Evolutionary conservation across 2,113 vertebrate species (phyloP).

Genomic region (Colossoma macropomum): DNA sequence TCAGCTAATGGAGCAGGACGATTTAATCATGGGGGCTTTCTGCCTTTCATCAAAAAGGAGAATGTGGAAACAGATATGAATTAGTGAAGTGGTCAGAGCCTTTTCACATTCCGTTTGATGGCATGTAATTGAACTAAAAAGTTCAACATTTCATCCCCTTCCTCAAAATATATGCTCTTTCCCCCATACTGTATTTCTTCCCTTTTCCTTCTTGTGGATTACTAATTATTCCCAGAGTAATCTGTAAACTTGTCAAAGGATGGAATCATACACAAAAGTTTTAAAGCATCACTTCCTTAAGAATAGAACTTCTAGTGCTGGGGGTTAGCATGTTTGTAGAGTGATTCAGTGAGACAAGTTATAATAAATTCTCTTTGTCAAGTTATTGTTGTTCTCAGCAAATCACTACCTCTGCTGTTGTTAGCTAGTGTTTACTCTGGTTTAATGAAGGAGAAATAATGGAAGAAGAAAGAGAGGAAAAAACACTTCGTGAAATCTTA

Average conservation of each 20-base stretch:
- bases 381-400: conserved; percentile 30
- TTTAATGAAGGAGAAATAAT: conserved; percentile 49
- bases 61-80: conserved; percentile 60
- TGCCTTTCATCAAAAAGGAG: conserved; percentile 57
- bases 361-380: conserved; percentile 47
- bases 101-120: conserved; percentile 61
- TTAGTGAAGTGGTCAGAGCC: conserved; percentile 49
- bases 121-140: conserved; percentile 49
- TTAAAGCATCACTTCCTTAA: neutral
- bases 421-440: conserved; percentile 48
- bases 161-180: neutral
- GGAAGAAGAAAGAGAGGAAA: conserved; percentile 47
- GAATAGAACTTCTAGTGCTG: neutral
- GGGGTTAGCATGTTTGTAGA: neutral
- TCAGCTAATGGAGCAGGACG: conserved; percentile 33
- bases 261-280: neutral
- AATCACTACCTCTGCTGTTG: conserved; percentile 21
- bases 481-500: conserved; percentile 49
- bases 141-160: conserved; percentile 21
- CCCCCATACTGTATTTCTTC: neutral
- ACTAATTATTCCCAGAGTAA: neutral
- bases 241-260: conserved; percentile 1
- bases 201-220: neutral
- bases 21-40: conserved; percentile 50
- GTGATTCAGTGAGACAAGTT: conserved; percentile 6